phyloP scores from a whole-genome alignment of 1,140 invertebrate genomes.

The Microvelia longipes region DNA sequence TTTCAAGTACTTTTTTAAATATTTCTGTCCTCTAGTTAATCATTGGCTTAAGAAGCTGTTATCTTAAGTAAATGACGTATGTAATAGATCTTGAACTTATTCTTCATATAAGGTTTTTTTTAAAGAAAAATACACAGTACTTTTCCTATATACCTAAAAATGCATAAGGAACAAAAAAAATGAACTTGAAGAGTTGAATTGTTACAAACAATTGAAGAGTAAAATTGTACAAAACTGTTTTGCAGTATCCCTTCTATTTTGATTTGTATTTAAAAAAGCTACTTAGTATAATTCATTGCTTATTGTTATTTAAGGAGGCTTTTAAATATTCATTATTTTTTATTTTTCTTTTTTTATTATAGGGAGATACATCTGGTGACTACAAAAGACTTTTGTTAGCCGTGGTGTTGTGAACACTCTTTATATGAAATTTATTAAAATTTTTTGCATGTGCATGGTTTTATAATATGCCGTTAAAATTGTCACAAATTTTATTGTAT shows the following conservation, averaged over 20 bases:
- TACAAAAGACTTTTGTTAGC: conserved; percentile 31
- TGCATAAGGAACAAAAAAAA: no score
- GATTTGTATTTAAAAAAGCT: not conserved
- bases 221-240: not conserved
- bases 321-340: conserved; percentile 2
- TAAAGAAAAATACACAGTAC: no score
- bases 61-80: no score
- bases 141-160: no score
- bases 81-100: no score
- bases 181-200: no score
- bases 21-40: no score
- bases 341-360: conserved; percentile 19
- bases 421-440: not conserved
- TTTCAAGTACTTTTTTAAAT: no score
- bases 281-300: not conserved
- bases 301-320: not conserved
- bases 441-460: not conserved
- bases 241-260: not conserved
- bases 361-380: conserved; percentile 60
- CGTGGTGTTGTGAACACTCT: not conserved
- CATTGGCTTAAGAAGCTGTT: no score
- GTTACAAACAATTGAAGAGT: no score
- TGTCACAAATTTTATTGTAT: not conserved
- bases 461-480: not conserved
- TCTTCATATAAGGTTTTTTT: no score